phyloP scores from a whole-genome alignment of 2,888 invertebrate species.

The Drosophila nr. perissopoda region DNA sequence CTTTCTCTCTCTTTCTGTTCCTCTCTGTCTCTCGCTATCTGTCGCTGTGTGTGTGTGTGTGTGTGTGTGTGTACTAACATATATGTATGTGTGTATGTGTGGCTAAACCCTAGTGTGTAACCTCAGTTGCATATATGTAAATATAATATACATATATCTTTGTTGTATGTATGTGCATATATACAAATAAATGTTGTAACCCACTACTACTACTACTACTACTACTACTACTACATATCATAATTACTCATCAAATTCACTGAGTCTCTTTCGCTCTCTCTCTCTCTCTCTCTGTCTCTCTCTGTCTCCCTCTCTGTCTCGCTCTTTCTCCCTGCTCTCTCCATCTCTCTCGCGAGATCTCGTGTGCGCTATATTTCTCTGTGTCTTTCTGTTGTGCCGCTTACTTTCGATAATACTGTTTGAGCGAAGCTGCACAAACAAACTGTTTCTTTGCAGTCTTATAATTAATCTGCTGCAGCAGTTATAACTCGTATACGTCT shows the following conservation, averaged over 20 bases:
- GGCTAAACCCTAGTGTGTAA: conserved; percentile 5
- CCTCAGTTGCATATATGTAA: conserved; percentile 1
- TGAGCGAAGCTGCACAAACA: conserved; percentile 21
- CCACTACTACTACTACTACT: background rate
- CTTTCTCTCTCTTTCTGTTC: conserved; percentile 7
- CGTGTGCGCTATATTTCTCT: conserved; percentile 2
- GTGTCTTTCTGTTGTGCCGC: conserved; percentile 11
- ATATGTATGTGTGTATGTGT: conserved; percentile 22
- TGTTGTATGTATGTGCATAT: conserved; percentile 18
- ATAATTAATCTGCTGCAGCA: conserved; percentile 13
- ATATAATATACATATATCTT: conserved; percentile 18
- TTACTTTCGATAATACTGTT: conserved; percentile 8
- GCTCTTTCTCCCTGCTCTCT: background rate
- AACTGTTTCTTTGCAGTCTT: background rate
- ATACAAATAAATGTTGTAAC: conserved; percentile 46
- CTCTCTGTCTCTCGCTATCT: conserved; percentile 15
- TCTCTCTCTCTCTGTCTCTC: conserved; percentile 1
- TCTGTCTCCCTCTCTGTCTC: background rate
- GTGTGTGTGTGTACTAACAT: conserved; percentile 13
- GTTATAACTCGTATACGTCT: background rate
- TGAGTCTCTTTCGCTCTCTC: background rate
- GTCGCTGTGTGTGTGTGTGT: conserved; percentile 22
- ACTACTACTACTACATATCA: background rate
- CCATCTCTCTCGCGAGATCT: background rate
- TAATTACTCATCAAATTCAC: conserved; percentile 2